A percentile compares a stretch with the other conserved stretches of the same genome.
phyloP scores from a whole-genome alignment of 2,888 invertebrate species.

The Drosophila koepferae region DNA sequence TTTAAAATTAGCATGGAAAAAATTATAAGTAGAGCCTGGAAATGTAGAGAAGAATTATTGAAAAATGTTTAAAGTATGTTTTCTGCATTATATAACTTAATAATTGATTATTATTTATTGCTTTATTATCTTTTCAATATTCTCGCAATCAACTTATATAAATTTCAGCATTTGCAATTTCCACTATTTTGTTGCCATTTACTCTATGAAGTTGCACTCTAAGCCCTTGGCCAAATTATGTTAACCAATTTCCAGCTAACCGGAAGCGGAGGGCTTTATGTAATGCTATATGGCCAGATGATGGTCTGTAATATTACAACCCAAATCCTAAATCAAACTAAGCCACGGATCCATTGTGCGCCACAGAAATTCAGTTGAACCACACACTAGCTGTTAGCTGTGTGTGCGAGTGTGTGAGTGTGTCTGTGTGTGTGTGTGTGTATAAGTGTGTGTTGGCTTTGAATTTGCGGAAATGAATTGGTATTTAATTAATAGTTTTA shows the following conservation, averaged over 20 bases:
- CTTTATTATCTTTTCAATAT: too few species aligned
- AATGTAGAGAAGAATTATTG: not conserved
- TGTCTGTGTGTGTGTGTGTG: constrained; percentile 35
- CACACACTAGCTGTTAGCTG: constrained; percentile 31
- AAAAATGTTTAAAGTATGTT: too few species aligned
- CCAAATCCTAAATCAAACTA: constrained; percentile 61
- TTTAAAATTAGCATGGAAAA: too few species aligned
- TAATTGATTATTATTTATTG: too few species aligned
- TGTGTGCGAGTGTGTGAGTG: constrained; percentile 8
- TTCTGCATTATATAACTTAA: not conserved
- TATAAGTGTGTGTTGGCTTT: constrained; percentile 56
- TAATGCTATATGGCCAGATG: constrained; percentile 17
- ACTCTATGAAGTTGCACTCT: constrained; percentile 4
- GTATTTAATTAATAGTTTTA: constrained; percentile 85
- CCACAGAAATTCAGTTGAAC: constrained; percentile 47
- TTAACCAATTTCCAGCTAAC: constrained; percentile 39
- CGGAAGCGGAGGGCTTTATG: constrained; percentile 20
- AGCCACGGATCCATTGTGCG: constrained; percentile 58
- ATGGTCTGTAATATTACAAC: constrained; percentile 30
- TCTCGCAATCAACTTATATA: too few species aligned
- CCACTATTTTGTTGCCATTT: constrained; percentile 5
- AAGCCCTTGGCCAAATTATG: constrained; percentile 25
- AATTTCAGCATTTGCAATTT: not conserved
- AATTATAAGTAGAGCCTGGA: not conserved
- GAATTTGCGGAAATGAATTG: constrained; percentile 84